Evolutionary conservation across 1,140 invertebrate genomes (phyloP), one percentile per base, ranked within the genome.

Genomic region (Drosophila suzukii): DNA sequence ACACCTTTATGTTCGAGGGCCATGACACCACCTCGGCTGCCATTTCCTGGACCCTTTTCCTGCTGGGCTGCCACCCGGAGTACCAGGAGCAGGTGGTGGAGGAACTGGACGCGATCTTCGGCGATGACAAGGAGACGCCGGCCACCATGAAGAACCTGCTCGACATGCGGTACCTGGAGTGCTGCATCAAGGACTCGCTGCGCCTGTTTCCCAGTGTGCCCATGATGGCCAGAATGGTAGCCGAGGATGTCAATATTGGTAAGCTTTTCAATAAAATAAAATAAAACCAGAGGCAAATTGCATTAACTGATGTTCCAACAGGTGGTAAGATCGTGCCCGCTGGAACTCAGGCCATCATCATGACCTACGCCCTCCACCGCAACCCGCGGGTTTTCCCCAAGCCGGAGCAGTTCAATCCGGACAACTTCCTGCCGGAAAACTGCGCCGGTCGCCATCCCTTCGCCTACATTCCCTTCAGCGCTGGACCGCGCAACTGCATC

Each of bases 1-100:
- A 97, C 80, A 97, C 96, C 6, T 97, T 97, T 79, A 97, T 96
- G 94, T 96, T 96, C 91, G 96, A 95, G 93, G 96, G 96, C 13
- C 96, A 97, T 83, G 97, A 97, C 88, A 97, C 97, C 15, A 96
- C 96, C 0, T 94, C 96, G 2, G 93, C 94, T 3, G 95, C 94
- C 2, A 93, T 96, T 30, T 93, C 93, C 43, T 96, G 95, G 94
- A 93, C 94, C 6, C 91, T 96, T 15, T 95, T 96, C 91, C 78
- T 95, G 12, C 82, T 97, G 10, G 96, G 95, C 2, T 93, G 93
- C 61, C 91, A 96, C 92, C 94, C 93, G 10, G 94, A 96, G 60
- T 93, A 92, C 47, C 95, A 96, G 92, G 93, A 94, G 41, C 94
- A 93, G 77, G 93, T 95, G 3, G 93, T 94, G 7, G 93, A 95